These are phyloP conservation scores for Scelioninae gen. 2 DNA, from an alignment of 2,888 invertebrate genomes.

Conservation along the genomic window DNA sequence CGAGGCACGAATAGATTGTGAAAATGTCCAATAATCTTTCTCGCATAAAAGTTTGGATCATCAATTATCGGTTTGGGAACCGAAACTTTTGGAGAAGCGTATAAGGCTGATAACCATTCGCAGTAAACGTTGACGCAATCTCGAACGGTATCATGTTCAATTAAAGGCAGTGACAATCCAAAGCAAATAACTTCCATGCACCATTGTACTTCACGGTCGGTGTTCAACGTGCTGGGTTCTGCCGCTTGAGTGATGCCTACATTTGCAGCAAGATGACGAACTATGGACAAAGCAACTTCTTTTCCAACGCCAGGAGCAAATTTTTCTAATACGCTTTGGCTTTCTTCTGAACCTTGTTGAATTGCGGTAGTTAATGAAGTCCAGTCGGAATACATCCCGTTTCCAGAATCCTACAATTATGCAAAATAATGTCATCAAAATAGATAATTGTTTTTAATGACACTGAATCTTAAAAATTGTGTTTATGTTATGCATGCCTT, in stretches of 20 bases:
- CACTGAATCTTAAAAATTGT: no score
- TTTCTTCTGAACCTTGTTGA: slow-evolving; percentile 81
- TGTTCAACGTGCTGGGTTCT: slow-evolving; percentile 88
- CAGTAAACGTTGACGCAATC: slow-evolving; percentile 98
- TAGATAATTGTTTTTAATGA: no score
- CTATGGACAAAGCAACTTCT: slow-evolving; percentile 88
- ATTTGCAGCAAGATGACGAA: slow-evolving; percentile 84
- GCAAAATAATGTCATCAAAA: no score
- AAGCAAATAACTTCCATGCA: slow-evolving; percentile 92
- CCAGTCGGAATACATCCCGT: slow-evolving; percentile 91
- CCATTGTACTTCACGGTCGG: slow-evolving; percentile 92
- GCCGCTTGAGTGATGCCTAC: slow-evolving; percentile 86
- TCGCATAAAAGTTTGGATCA: slow-evolving; percentile 92
- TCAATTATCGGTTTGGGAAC: slow-evolving; percentile 92
- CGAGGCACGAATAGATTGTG: slow-evolving; percentile 96
- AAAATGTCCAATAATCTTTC: slow-evolving; percentile 93
- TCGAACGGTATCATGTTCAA: slow-evolving; percentile 94
- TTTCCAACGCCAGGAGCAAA: slow-evolving; percentile 84
- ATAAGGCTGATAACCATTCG: slow-evolving; percentile 94
- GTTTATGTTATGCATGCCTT: no score
- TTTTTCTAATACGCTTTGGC: slow-evolving; percentile 84
- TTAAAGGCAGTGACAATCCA: slow-evolving; percentile 91
- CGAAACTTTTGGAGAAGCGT: slow-evolving; percentile 88
- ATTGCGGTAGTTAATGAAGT: slow-evolving; percentile 82
- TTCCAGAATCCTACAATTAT: slow-evolving; percentile 77